Conservation (phyloP, 2,113 vertebrate species). For the Brachyhypopomus occidentalis region DNA sequence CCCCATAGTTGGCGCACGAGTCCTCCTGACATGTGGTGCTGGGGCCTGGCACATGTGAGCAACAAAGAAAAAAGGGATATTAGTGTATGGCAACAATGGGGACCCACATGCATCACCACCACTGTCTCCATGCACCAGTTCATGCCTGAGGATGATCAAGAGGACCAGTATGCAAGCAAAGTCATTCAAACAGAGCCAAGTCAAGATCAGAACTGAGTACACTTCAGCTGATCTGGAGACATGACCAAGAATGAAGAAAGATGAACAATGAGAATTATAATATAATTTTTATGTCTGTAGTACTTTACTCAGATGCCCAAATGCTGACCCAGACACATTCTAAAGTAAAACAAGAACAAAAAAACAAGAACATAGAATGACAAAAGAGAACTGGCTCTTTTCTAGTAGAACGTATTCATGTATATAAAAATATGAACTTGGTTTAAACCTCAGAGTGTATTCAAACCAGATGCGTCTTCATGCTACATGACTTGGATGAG, state of each 20-base stretch:
- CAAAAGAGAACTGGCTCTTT: background rate
- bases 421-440: background rate
- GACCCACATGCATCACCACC: background rate
- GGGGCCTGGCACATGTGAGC: conserved; percentile 73
- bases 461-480: conserved; percentile 29
- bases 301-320: background rate
- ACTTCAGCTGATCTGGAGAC: background rate
- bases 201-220: background rate
- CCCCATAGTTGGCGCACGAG: conserved; percentile 94
- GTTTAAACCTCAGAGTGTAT: background rate
- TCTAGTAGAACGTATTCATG: background rate
- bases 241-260: background rate
- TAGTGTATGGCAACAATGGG: background rate
- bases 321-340: background rate
- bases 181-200: background rate
- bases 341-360: background rate
- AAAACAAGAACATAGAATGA: background rate
- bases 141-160: background rate
- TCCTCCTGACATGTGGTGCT: conserved; percentile 97
- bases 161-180: conserved; percentile 27
- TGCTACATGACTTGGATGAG: background rate
- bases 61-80: background rate
- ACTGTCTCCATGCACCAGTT: background rate
- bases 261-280: background rate
- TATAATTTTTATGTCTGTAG: background rate